These are phyloP conservation scores for Turritopsis rubra DNA, from an alignment of 30 jellyfish, hydroid and myxozoan species.

Conservation along the genomic window DNA sequence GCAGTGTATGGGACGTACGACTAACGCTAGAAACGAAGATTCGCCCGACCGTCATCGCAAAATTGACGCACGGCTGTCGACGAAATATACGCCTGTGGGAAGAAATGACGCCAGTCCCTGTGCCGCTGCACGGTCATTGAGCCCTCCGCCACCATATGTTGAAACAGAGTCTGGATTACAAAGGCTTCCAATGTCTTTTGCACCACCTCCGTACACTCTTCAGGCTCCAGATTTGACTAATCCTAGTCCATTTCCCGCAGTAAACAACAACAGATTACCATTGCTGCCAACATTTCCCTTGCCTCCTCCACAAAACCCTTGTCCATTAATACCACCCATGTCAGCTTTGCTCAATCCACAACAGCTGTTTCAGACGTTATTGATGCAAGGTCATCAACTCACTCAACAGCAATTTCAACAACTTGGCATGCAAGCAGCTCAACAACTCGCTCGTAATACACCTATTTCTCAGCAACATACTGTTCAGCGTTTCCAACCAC, in stretches of 20 bases:
- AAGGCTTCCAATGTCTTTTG: neutral
- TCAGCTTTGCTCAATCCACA: neutral
- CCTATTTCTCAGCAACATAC: neutral
- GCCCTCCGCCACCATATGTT: constrained; percentile 21
- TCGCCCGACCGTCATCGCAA: neutral
- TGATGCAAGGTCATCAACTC: neutral
- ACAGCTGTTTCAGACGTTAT: neutral
- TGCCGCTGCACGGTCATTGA: neutral
- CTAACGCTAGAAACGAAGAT: neutral
- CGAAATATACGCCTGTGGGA: neutral
- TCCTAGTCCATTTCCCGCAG: neutral
- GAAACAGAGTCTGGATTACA: neutral
- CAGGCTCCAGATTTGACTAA: neutral
- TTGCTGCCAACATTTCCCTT: neutral
- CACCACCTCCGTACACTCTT: neutral
- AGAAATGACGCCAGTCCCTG: neutral
- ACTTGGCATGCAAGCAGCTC: neutral
- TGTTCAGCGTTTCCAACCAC: constrained; percentile 4
- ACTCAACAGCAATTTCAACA: neutral
- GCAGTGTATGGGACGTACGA: neutral
- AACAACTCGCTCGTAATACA: neutral
- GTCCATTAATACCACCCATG: neutral
- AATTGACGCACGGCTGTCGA: neutral
- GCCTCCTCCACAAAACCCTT: neutral
- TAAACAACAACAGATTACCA: neutral